Evolutionary conservation across 2,113 vertebrate species (phyloP).

Genomic region (Peromyscus californicus): DNA sequence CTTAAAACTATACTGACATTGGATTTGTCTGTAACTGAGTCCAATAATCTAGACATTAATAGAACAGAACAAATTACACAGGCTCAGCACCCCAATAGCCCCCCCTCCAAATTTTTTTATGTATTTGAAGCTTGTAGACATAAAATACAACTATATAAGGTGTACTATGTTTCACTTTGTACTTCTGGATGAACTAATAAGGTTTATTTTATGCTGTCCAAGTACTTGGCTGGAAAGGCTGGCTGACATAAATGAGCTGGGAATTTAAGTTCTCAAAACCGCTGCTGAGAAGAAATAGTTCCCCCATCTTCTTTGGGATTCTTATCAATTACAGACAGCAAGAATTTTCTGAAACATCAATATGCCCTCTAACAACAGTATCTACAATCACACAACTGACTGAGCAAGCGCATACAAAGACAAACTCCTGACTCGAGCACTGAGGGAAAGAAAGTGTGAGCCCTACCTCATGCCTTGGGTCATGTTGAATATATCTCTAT

Average conservation of each 20-base stretch:
- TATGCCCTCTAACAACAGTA: neutral
- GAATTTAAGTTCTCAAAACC: slow-evolving; percentile 52
- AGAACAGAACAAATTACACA: slow-evolving; percentile 84
- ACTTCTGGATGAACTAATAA: neutral
- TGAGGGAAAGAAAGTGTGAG: slow-evolving; percentile 27
- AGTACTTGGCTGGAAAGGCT: slow-evolving; percentile 6
- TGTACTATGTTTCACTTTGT: slow-evolving; percentile 67
- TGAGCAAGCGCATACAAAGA: neutral
- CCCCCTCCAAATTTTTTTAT: slow-evolving; percentile 75
- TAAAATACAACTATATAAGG: slow-evolving; percentile 73
- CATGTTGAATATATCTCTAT: neutral
- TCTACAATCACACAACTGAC: neutral
- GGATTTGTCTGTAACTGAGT: slow-evolving; percentile 82
- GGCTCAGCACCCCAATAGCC: neutral
- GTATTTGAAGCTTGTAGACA: slow-evolving; percentile 79
- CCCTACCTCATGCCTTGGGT: neutral
- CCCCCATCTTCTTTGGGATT: slow-evolving; percentile 11
- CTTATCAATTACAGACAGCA: neutral
- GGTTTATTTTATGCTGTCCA: slow-evolving; percentile 4
- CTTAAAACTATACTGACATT: slow-evolving; percentile 84
- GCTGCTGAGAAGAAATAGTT: slow-evolving; percentile 47
- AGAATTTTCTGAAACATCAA: neutral
- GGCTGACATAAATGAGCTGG: neutral
- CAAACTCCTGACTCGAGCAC: neutral
- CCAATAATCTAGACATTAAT: slow-evolving; percentile 81